These are phyloP conservation scores for Hemichromis elongatus DNA, from an alignment of 2,113 vertebrate genomes.

Conservation along the genomic window DNA sequence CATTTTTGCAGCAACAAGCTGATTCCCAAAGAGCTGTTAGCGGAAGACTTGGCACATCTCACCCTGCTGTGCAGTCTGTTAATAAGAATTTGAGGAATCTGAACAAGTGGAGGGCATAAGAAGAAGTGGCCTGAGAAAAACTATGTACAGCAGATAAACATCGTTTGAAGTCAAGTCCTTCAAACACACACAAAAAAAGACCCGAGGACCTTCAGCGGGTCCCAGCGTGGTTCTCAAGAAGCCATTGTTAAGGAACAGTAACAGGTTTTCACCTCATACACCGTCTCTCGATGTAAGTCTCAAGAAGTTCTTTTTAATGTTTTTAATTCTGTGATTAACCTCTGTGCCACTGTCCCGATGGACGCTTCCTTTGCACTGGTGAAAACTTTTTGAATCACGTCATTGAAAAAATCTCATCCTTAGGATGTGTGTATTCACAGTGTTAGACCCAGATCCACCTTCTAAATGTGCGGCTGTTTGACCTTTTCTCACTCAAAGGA, in stretches of 20 bases:
- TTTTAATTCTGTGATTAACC: too few species aligned
- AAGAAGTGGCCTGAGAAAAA: neutral
- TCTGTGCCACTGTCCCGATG: too few species aligned
- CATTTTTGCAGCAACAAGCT: neutral
- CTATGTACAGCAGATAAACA: neutral
- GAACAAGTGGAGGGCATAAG: neutral
- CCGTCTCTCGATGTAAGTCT: neutral
- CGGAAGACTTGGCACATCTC: neutral
- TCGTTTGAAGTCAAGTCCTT: neutral
- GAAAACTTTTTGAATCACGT: too few species aligned
- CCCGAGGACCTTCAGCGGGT: neutral
- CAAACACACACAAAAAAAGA: accelerated
- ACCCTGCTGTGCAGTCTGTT: neutral
- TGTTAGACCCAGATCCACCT: too few species aligned
- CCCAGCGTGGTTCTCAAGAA: neutral
- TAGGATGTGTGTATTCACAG: too few species aligned
- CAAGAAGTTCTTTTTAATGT: too few species aligned
- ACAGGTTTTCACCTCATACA: neutral
- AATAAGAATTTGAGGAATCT: neutral
- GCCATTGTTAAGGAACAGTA: neutral
- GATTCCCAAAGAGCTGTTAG: neutral
- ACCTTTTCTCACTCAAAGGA: too few species aligned
- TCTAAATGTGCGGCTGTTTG: too few species aligned
- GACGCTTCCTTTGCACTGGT: too few species aligned
- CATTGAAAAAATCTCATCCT: too few species aligned